Evolutionary conservation across 2,113 vertebrate species (phyloP).

Genomic region (Cyanistes caeruleus): DNA sequence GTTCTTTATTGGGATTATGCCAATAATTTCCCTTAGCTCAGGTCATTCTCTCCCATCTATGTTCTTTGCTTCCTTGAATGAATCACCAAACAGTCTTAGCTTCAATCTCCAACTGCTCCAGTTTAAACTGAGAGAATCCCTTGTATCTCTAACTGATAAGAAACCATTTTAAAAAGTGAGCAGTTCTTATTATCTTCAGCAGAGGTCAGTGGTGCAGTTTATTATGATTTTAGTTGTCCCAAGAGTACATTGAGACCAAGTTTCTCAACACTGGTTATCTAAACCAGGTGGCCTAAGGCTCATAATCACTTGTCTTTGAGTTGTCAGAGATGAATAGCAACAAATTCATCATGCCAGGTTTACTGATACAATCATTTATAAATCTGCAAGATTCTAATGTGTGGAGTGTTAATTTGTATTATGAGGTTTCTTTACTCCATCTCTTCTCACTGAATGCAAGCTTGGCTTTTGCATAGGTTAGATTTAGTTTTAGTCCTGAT

Average conservation of each 20-base stretch:
- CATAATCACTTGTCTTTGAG: neutral
- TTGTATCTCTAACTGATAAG: neutral
- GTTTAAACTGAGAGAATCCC: neutral
- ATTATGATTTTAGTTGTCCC: neutral
- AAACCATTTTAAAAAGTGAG: neutral
- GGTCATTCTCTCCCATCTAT: neutral
- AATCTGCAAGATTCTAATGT: neutral
- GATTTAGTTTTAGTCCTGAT: neutral
- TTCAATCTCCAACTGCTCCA: neutral
- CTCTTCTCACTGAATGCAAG: neutral
- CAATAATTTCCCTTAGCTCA: neutral
- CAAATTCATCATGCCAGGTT: neutral
- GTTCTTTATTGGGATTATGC: neutral
- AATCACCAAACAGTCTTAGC: neutral
- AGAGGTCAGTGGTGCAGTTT: conserved; percentile 32
- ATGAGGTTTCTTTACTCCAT: neutral
- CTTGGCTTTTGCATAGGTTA: neutral
- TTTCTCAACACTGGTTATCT: neutral
- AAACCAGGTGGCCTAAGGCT: neutral
- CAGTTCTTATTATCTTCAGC: conserved; percentile 23
- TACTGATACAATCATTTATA: neutral
- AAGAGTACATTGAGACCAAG: neutral
- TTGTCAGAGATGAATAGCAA: neutral
- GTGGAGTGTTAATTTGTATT: rapidly evolving
- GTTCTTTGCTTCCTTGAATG: neutral